Percentiles rank a stretch among this genome's conserved stretches.
Evolutionary conservation across 2,113 vertebrate species (phyloP).

Genomic region (Sinocyclocheilus grahami): DNA sequence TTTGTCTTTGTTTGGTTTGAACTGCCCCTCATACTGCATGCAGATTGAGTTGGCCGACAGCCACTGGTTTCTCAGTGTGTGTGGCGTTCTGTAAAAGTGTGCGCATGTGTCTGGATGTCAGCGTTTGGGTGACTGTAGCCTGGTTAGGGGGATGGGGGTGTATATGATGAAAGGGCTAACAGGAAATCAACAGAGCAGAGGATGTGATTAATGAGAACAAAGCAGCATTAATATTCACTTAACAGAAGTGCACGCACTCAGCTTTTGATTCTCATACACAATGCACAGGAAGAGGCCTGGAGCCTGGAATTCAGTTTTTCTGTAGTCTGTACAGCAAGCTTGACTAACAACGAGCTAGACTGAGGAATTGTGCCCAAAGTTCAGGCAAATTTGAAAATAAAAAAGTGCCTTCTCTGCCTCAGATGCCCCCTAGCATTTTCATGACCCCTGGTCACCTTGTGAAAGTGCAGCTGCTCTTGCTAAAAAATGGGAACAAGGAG

Average conservation of each 20-base stretch:
- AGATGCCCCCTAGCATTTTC: background rate
- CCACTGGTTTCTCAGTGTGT: constrained; percentile 58
- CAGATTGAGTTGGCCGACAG: constrained; percentile 68
- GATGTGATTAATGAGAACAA: constrained; percentile 69
- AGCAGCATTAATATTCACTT: constrained; percentile 63
- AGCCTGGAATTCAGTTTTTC: constrained; percentile 41
- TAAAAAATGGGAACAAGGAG: constrained; percentile 58
- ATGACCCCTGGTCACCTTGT: constrained; percentile 39
- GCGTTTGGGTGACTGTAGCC: constrained; percentile 35
- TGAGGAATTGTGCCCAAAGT: background rate
- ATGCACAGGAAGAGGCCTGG: constrained; percentile 18
- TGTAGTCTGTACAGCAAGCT: background rate
- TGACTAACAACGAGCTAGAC: constrained; percentile 31
- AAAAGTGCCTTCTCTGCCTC: constrained; percentile 28
- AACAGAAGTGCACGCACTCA: constrained; percentile 36
- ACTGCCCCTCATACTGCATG: constrained; percentile 58
- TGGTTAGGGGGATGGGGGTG: constrained; percentile 39
- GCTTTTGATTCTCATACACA: constrained; percentile 23
- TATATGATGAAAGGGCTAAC: constrained; percentile 50
- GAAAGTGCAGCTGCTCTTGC: constrained; percentile 60
- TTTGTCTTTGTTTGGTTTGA: constrained; percentile 55
- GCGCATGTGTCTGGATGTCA: constrained; percentile 25
- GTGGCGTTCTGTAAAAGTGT: constrained; percentile 39
- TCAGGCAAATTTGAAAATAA: background rate
- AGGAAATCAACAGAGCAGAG: constrained; percentile 58